These are phyloP conservation scores for Epiblema foenella DNA, from an alignment of 2,888 invertebrate species.

Conservation along the genomic window DNA sequence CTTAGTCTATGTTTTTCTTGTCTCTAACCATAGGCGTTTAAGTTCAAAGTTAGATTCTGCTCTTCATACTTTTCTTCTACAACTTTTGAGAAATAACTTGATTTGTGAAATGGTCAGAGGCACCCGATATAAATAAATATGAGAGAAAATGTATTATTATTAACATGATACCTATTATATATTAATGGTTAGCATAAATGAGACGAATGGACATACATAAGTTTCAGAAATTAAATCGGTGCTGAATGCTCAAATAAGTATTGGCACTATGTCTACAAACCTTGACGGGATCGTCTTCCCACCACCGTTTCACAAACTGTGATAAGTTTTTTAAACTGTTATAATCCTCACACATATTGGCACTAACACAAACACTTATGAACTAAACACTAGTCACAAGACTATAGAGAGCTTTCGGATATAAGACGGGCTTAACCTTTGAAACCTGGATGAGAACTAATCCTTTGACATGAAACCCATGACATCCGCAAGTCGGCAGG, in stretches of 20 bases:
- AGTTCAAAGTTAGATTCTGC: too few species aligned
- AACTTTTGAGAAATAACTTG: too few species aligned
- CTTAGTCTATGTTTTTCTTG: too few species aligned
- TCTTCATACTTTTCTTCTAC: too few species aligned
- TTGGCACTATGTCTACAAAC: constrained; percentile 51
- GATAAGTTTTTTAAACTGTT: constrained; percentile 64
- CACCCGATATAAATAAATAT: too few species aligned
- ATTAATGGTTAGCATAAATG: too few species aligned
- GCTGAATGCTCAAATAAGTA: background rate
- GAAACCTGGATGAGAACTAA: constrained; percentile 56
- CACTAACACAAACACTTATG: constrained; percentile 1
- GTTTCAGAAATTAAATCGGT: background rate
- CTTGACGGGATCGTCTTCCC: constrained; percentile 70
- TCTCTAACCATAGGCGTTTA: too few species aligned
- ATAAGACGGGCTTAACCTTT: constrained; percentile 28
- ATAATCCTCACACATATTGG: constrained; percentile 58
- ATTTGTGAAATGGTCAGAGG: too few species aligned
- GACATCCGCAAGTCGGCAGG: constrained; percentile 53
- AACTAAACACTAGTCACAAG: background rate
- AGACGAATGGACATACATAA: too few species aligned
- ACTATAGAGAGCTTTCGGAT: constrained; percentile 5
- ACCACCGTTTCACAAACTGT: constrained; percentile 74
- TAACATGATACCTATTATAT: too few species aligned
- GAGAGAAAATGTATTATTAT: too few species aligned
- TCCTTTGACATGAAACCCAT: constrained; percentile 61